Percentiles rank a stretch among this genome's conserved stretches.
Conservation (phyloP, 1,140 invertebrate species). For the Drosophila tani region DNA sequence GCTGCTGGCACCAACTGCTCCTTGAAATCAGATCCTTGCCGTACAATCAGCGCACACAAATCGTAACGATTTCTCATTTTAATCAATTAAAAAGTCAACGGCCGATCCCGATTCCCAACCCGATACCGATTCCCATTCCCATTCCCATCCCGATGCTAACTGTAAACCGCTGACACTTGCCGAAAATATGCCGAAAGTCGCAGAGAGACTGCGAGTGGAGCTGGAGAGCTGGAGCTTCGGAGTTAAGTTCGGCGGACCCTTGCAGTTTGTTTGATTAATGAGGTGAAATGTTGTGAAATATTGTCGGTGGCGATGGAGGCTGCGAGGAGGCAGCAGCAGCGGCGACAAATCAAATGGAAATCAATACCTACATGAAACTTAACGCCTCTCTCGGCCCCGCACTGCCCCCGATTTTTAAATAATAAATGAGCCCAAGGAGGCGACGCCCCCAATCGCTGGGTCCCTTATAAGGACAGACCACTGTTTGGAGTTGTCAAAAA, state of each 20-base stretch:
- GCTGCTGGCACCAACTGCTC: constrained; percentile 4
- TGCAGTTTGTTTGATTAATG: constrained; percentile 81
- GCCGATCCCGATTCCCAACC: constrained; percentile 37
- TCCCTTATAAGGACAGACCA: constrained; percentile 61
- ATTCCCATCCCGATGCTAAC: constrained; percentile 53
- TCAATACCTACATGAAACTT: constrained; percentile 80
- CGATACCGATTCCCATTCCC: constrained; percentile 22
- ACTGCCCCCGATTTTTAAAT: constrained; percentile 34
- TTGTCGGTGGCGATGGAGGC: constrained; percentile 44
- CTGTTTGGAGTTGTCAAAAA: constrained; percentile 73
- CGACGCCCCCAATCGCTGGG: constrained; percentile 50
- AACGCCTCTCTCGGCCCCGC: constrained; percentile 57
- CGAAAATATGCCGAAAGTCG: constrained; percentile 68
- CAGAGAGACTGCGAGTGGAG: background rate
- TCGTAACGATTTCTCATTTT: constrained; percentile 85
- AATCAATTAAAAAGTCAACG: constrained; percentile 85
- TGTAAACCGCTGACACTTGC: constrained; percentile 79
- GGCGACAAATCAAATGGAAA: constrained; percentile 80
- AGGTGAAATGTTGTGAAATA: constrained; percentile 84
- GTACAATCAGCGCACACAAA: constrained; percentile 79
- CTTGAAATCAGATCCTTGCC: constrained; percentile 78
- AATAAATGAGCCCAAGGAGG: constrained; percentile 31
- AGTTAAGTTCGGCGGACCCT: constrained; percentile 38
- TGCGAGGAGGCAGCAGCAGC: constrained; percentile 8
- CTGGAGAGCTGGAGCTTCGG: background rate